Base-by-base conservation (phyloP, 2,797 vertebrate species). In the Halcyon leucocephala region DNA sequence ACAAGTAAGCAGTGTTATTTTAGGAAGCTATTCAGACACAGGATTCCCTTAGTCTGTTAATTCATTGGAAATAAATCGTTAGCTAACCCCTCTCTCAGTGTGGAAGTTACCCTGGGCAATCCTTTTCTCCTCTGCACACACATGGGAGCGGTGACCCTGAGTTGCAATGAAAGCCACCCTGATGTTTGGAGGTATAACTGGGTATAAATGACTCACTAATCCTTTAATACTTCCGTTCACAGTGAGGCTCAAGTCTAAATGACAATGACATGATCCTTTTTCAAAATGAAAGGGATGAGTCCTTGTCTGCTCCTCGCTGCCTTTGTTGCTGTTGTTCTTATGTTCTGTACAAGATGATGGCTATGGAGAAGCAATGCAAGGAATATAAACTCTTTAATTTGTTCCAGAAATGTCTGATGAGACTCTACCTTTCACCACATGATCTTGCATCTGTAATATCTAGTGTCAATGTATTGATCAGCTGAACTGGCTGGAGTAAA, bases 181-280 rank as follows among this genome's bases (percentile, higher is more conserved):
- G 11, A 55, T 73, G 96, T 96, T 96, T 92, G 77, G 58, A 80
- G 58, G 31, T 90, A 94, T 88, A 93, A 80, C 69, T 69, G 66
- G 37, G 74, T 95, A 91, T 93, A 96, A 96, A 93, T 95, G 84
- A 95, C 95, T 96, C 96, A 91, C 71, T 97, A 97, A 97, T 96
- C 97, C 93, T 84, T 74, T 97, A 97, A 97, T 95, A 94, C 95
- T 97, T 97, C 95, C 66, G 12, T 70, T 95, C 66, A 82, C 90
- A 90, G 20, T 61, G 72, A 93, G 54, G 74, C 90, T 96, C 57
- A 93, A 77, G 80, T 78, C 94, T 97, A 96, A 97, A 88, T 90
- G 85, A 79, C 71, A 95, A 74, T 74, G 97, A 95, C 96, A 90
- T 89, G 88, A 96, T 95, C 93, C 93, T 91, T 94, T 86, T 86